phyloP scores from a whole-genome alignment of 1,140 invertebrate species.

The Geopemphigus sp. region DNA sequence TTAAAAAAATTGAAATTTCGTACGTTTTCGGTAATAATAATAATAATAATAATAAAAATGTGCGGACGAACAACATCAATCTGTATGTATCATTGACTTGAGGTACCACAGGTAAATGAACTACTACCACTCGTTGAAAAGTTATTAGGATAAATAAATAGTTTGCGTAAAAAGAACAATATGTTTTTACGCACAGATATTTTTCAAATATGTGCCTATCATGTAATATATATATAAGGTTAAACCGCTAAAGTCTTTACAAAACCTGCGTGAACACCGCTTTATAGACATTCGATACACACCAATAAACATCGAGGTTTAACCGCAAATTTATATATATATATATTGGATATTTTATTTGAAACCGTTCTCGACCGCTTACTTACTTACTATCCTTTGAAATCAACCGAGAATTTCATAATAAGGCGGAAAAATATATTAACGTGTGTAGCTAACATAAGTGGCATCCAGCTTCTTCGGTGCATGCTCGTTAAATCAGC shows the following conservation, averaged over 20 bases:
- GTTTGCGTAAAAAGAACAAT: neutral
- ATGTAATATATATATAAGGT: no score
- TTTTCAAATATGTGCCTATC: neutral
- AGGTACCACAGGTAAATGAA: neutral
- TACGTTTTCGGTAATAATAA: neutral
- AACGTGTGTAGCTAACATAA: no score
- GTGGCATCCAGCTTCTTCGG: no score
- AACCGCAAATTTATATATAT: conserved; percentile 7
- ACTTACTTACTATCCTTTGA: no score
- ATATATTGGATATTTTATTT: neutral
- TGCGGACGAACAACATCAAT: no score
- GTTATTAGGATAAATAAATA: neutral
- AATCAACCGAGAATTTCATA: no score
- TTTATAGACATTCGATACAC: conserved; percentile 30
- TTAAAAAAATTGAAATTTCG: neutral
- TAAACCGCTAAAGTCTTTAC: neutral
- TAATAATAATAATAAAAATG: no score
- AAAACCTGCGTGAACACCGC: neutral
- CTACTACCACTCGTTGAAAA: no score
- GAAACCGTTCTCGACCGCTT: no score
- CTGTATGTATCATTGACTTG: no score
- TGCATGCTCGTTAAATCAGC: no score
- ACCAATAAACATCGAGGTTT: conserved; percentile 14
- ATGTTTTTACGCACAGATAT: neutral
- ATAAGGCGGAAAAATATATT: no score